A percentile compares a stretch with the other conserved stretches of the same genome.
These are phyloP conservation scores for Taxidea taxus DNA, from an alignment of 2,113 vertebrate genomes.

Conservation along the genomic window DNA sequence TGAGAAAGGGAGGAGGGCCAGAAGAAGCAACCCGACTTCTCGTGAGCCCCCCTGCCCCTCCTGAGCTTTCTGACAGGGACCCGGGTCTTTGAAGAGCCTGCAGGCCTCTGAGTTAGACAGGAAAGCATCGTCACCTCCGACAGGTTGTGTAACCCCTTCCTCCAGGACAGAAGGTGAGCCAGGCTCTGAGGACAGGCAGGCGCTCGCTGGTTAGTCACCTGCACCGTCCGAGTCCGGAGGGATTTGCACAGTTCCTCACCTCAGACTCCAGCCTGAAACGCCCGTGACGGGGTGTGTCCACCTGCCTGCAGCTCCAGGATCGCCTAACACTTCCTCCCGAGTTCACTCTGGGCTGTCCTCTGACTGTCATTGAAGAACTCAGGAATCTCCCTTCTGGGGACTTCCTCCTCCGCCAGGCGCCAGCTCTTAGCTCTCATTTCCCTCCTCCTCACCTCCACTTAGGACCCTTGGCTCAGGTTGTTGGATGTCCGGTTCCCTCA, in stretches of 20 bases:
- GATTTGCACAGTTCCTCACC: neutral
- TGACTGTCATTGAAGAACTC: neutral
- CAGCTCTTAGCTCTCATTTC: rapidly evolving
- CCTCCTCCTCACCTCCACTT: neutral
- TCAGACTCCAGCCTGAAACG: neutral
- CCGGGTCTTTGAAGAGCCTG: neutral
- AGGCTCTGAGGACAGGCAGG: neutral
- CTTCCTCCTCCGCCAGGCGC: neutral
- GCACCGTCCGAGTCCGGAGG: neutral
- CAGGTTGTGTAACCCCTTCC: neutral
- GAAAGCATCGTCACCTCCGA: neutral
- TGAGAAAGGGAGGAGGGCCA: neutral
- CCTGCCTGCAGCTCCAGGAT: neutral
- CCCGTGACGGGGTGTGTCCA: neutral
- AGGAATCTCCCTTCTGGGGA: neutral
- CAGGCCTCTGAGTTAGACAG: neutral
- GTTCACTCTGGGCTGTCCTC: neutral
- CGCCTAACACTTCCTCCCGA: neutral
- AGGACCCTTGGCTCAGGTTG: neutral
- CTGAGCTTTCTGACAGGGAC: neutral
- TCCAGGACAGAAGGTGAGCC: neutral
- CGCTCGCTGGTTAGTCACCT: neutral
- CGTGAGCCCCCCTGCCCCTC: neutral
- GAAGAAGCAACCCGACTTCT: neutral
- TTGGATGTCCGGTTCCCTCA: neutral